A percentile compares a stretch with the other conserved stretches of the same genome.
These are phyloP conservation scores for Sporophila hypoxantha DNA, from an alignment of 2,113 vertebrate genomes.

Conservation along the genomic window DNA sequence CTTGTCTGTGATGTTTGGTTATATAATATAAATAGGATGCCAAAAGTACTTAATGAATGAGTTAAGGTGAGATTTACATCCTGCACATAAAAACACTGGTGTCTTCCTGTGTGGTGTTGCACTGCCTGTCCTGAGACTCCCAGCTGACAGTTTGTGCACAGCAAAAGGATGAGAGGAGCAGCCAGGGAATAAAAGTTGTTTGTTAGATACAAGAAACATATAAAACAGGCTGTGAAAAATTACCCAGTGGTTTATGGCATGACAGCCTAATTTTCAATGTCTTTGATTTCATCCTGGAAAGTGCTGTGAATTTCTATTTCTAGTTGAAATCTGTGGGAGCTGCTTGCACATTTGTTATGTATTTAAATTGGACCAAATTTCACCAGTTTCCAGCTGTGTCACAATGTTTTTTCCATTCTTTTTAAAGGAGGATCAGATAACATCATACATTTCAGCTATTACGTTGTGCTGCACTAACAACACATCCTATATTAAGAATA, in stretches of 20 bases:
- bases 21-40: background rate
- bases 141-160: background rate
- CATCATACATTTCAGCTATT: background rate
- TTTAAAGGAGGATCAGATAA: background rate
- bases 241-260: background rate
- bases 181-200: background rate
- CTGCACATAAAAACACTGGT: background rate
- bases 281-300: slow-evolving; percentile 14
- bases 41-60: background rate
- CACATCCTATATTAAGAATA: background rate
- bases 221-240: background rate
- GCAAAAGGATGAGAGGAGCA: background rate
- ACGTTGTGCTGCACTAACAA: background rate
- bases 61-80: background rate
- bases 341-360: background rate
- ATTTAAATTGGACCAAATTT: background rate
- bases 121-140: background rate
- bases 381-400: background rate
- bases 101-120: background rate
- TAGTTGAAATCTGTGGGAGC: background rate
- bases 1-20: background rate
- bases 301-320: background rate
- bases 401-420: background rate
- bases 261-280: background rate
- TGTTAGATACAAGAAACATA: background rate